Base-by-base conservation (phyloP, 2,888 invertebrate species). In the Orgyia antiqua region DNA sequence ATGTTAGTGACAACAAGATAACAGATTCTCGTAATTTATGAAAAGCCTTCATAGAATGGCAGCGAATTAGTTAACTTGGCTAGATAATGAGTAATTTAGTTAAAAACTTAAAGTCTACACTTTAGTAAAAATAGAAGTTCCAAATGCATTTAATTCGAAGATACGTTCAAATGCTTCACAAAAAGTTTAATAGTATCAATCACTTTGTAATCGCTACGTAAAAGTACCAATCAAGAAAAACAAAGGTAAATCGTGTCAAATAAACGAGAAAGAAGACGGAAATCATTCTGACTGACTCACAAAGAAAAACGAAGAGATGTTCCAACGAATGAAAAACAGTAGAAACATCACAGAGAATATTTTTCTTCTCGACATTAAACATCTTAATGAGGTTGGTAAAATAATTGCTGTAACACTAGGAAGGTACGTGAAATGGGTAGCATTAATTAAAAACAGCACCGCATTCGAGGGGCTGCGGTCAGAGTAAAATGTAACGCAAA, bases 331-430 rank as follows among this genome's bases (percentile, higher is more conserved):
- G 41, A 39, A 54, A 48, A 54, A 51, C 42, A 61, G 51, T 57
- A 54, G 58, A 59, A 68, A 63, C 58, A 66, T 64, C 61, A 48
- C 61, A 53, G 49, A 55, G 61, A 68, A 71, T 73, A 74, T 73
- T 76, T 73, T 76, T 74, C 73, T 71, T 70, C 53, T 56, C 59
- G 48, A 54, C 66, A 70, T 68, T 66, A 72, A 79, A 77, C 74
- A 77, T 73, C 73, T 68, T 82, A 82, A 83, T 76, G 80, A 80
- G 76, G 71, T 70, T 65, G 66, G 70, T 60, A 70, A 73, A 78
- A 80, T 83, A 79, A 82, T 79, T 80, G 75, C 72, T 77, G 80
- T 73, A 79, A 82, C 76, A 79, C 80, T 76, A 80, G 72, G 64
- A 73, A 70, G 75, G 78, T 71, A 74, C 63, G 63, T 45, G 61